phyloP scores from a whole-genome alignment of 2,888 invertebrate genomes.

The Nasonia oneida region DNA sequence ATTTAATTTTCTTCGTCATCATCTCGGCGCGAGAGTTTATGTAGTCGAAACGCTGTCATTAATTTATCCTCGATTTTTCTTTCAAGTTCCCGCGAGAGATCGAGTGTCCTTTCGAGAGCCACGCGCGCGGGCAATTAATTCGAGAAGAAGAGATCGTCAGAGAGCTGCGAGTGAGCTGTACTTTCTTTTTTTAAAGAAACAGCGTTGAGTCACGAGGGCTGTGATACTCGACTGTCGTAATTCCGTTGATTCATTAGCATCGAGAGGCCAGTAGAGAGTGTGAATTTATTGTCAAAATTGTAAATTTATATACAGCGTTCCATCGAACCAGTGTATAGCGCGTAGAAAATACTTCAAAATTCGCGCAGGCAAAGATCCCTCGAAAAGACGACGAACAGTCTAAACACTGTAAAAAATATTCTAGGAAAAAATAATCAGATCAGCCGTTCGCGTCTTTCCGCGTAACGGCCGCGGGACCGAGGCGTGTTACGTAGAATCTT shows the following conservation, averaged over 20 bases:
- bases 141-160: not conserved
- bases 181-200: not conserved
- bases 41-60: no score
- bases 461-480: not conserved
- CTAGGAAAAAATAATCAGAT: not conserved
- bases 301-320: not conserved
- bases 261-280: not conserved
- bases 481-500: not conserved
- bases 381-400: no score
- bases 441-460: not conserved
- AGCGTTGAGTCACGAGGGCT: not conserved
- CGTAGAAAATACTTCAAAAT: no score
- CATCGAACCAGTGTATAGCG: no score
- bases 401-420: not conserved
- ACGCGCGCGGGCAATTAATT: not conserved
- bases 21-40: no score
- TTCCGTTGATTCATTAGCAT: not conserved
- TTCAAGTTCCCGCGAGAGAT: not conserved
- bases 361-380: no score
- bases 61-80: not conserved
- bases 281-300: slow-evolving; percentile 14
- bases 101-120: not conserved
- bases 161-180: not conserved
- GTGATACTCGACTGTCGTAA: not conserved
- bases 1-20: no score